Evolutionary conservation across 2,113 vertebrate genomes (phyloP).

Genomic region (Sterna hirundo): DNA sequence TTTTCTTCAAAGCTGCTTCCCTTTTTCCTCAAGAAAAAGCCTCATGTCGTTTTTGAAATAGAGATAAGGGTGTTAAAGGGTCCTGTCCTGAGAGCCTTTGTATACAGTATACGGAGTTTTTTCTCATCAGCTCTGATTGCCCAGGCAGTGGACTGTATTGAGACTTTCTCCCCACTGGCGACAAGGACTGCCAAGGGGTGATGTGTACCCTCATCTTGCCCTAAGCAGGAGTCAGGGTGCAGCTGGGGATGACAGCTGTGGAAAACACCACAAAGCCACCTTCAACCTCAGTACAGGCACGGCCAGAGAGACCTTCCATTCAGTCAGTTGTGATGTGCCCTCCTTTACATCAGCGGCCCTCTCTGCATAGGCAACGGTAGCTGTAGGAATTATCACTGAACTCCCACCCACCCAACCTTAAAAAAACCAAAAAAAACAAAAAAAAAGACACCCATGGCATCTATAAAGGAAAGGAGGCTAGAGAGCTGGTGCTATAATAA

Average conservation of each 20-base stretch:
- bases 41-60: neutral
- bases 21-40: neutral
- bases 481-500: neutral
- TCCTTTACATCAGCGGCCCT: neutral
- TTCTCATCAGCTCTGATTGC: neutral
- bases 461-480: neutral
- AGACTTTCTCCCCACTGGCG: rapidly evolving
- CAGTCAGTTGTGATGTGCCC: neutral
- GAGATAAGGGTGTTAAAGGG: neutral
- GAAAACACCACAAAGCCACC: neutral
- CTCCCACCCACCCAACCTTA: rapidly evolving
- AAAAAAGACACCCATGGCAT: neutral
- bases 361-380: rapidly evolving
- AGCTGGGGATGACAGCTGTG: neutral
- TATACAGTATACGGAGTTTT: neutral
- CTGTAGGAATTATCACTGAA: neutral
- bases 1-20: neutral
- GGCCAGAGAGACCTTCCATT: neutral
- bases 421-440: neutral
- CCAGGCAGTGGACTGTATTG: neutral
- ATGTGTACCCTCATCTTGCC: neutral
- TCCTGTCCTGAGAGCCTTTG: neutral
- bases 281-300: neutral
- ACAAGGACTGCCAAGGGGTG: neutral
- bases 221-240: neutral